Conservation (phyloP, 1,140 invertebrate species). For the Drosophila insularis region DNA sequence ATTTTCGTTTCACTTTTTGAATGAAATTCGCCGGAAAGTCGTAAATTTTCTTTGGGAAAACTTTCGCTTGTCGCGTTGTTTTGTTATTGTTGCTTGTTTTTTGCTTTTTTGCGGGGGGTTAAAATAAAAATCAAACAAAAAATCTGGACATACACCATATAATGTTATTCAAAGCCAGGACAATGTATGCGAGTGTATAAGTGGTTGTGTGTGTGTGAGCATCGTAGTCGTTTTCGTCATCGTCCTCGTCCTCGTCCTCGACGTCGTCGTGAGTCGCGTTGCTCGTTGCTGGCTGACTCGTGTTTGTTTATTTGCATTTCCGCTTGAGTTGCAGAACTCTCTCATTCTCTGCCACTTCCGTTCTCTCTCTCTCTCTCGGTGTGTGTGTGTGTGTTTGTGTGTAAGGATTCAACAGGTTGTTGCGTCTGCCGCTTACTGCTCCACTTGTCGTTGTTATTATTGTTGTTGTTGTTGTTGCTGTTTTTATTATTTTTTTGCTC, state of each 20-base stretch:
- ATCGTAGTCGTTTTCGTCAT: slow-evolving; percentile 42
- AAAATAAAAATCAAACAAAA: slow-evolving; percentile 53
- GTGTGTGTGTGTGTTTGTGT: slow-evolving; percentile 36
- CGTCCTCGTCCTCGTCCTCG: slow-evolving; percentile 44
- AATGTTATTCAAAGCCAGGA: slow-evolving; percentile 73
- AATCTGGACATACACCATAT: slow-evolving; percentile 67
- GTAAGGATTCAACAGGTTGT: slow-evolving; percentile 66
- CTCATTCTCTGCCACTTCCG: slow-evolving; percentile 22
- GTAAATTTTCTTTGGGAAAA: slow-evolving; percentile 74
- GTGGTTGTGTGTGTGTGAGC: slow-evolving; percentile 18
- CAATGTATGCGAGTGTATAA: slow-evolving; percentile 14
- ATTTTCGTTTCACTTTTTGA: slow-evolving; percentile 58
- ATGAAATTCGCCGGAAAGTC: slow-evolving; percentile 72
- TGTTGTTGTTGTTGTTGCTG: slow-evolving; percentile 4
- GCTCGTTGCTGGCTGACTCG: slow-evolving; percentile 33
- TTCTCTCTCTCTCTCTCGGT: slow-evolving; percentile 13
- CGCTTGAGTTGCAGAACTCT: slow-evolving; percentile 73
- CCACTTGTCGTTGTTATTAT: slow-evolving; percentile 18
- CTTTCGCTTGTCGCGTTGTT: slow-evolving; percentile 59
- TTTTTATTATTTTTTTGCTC: slow-evolving; percentile 62
- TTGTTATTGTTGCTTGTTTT: slow-evolving; percentile 49
- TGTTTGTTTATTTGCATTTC: slow-evolving; percentile 81
- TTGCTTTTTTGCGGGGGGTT: slow-evolving; percentile 17
- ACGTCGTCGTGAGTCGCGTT: slow-evolving; percentile 44
- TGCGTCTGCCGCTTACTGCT: slow-evolving; percentile 57